These are phyloP conservation scores for Leptothorax acervorum DNA, from an alignment of 2,888 invertebrate genomes.

Conservation along the genomic window DNA sequence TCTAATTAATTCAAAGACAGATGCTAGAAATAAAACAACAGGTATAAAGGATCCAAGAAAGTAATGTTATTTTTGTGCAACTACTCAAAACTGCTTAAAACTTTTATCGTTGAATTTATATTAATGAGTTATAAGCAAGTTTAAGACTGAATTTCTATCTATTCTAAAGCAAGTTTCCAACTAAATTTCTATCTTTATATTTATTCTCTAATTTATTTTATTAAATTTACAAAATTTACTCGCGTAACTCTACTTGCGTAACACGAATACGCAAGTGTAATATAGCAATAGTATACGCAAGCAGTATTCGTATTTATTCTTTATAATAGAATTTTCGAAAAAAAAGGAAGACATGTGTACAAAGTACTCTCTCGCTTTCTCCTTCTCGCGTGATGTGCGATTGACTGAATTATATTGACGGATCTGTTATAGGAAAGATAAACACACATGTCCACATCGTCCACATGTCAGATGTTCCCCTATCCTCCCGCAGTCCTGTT, in stretches of 20 bases:
- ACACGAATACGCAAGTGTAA: not conserved
- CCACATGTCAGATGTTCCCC: not conserved
- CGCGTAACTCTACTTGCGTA: not conserved
- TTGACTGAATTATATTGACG: slow-evolving; percentile 28
- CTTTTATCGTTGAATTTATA: not conserved
- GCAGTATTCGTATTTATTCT: not conserved
- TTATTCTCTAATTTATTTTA: not conserved
- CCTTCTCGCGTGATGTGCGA: slow-evolving; percentile 1
- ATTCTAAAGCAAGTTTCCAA: not conserved
- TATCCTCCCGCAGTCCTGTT: not conserved
- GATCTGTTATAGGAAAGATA: slow-evolving; percentile 12
- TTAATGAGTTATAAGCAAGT: not conserved
- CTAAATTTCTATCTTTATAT: not conserved
- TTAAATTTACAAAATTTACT: not conserved
- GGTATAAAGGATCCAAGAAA: not conserved
- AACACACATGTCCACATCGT: slow-evolving; percentile 5
- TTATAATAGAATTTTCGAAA: not conserved
- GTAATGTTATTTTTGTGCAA: not conserved
- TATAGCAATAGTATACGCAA: not conserved
- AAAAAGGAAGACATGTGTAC: not conserved
- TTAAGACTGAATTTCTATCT: not conserved
- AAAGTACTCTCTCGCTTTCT: slow-evolving; percentile 19
- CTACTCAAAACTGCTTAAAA: not conserved
- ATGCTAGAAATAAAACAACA: not conserved
- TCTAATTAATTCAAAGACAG: not conserved